These are phyloP conservation scores for Anoncus sp. DNA, from an alignment of 2,888 invertebrate species.

Conservation along the genomic window DNA sequence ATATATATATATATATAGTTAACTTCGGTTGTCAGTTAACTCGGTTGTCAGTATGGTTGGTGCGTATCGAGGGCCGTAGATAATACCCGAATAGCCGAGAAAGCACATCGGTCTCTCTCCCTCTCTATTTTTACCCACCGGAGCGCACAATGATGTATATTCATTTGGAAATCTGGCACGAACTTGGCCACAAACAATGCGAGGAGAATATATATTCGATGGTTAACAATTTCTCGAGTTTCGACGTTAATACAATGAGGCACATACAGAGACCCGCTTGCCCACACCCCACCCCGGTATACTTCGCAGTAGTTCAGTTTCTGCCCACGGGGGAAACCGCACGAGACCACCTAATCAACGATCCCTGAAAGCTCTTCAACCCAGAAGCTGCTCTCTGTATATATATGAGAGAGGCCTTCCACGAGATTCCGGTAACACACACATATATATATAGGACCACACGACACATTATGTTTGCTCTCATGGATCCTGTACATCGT, in stretches of 20 bases:
- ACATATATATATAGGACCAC: conserved; percentile 29
- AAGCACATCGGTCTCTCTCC: conserved; percentile 5
- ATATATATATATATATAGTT: background rate
- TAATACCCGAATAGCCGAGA: conserved; percentile 17
- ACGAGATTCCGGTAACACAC: conserved; percentile 30
- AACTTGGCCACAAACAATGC: conserved; percentile 52
- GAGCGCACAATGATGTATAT: conserved; percentile 50
- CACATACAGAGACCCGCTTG: too few relatives aligned
- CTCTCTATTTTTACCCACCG: too few relatives aligned
- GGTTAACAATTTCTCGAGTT: conserved; percentile 55
- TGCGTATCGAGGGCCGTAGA: conserved; percentile 10
- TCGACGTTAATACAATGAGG: conserved; percentile 46
- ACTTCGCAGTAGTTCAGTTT: conserved; percentile 33
- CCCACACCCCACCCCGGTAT: background rate
- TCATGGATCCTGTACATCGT: conserved; percentile 10
- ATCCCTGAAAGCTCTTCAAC: conserved; percentile 48
- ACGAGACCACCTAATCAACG: conserved; percentile 59
- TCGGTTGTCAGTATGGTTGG: background rate
- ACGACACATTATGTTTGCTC: conserved; percentile 55
- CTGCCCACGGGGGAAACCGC: conserved; percentile 42
- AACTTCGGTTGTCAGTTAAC: conserved; percentile 25
- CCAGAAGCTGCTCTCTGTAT: conserved; percentile 25
- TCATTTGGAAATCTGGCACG: conserved; percentile 46
- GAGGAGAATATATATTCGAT: conserved; percentile 32
- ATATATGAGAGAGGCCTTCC: conserved; percentile 43